These are phyloP conservation scores for Diuraphis noxia DNA, from an alignment of 1,140 invertebrate genomes.

Conservation along the genomic window DNA sequence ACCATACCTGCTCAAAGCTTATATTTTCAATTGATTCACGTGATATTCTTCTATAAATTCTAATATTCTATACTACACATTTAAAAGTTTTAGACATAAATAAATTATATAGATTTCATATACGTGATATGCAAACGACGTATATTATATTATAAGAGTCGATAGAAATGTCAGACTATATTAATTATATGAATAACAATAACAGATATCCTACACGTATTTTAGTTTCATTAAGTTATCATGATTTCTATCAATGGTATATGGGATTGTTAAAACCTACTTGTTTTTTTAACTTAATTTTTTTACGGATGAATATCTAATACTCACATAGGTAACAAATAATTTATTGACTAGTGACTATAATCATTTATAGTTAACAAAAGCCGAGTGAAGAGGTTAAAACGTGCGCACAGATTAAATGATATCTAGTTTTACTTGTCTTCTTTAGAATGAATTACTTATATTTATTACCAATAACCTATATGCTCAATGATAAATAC, in stretches of 20 bases:
- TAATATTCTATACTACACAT: not conserved
- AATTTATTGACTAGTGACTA: not conserved
- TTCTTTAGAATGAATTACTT: not conserved
- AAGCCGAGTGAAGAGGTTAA: not conserved
- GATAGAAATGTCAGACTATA: not conserved
- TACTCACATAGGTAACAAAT: not conserved
- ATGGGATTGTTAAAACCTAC: no score
- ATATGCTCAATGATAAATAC: not conserved
- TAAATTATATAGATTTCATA: not conserved
- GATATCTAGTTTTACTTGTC: not conserved
- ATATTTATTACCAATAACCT: not conserved
- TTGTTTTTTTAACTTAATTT: not conserved
- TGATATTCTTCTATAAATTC: not conserved
- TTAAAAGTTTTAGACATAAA: not conserved
- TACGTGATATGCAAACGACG: not conserved
- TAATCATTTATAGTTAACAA: not conserved
- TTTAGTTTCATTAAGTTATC: not conserved
- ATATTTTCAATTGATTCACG: not conserved
- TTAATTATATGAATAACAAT: not conserved
- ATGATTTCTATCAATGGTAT: not conserved
- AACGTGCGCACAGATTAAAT: not conserved
- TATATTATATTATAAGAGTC: not conserved
- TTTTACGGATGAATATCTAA: not conserved
- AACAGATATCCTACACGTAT: not conserved
- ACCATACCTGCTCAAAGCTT: not conserved